phyloP scores from a whole-genome alignment of 2,113 vertebrate species.

The Oncorhynchus keta region DNA sequence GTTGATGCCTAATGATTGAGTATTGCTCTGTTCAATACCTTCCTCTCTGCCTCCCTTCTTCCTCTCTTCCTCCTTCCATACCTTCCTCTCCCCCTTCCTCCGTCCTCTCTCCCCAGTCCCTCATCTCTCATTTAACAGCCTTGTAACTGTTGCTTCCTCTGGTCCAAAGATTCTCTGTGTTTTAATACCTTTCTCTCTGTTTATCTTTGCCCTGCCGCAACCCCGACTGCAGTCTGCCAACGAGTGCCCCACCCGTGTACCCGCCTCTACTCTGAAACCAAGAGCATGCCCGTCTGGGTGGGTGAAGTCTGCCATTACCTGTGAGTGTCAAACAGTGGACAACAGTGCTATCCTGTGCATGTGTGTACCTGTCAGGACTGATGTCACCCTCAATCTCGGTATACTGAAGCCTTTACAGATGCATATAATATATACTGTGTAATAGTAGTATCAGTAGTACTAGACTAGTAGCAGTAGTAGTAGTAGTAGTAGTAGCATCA shows the following conservation, averaged over 20 bases:
- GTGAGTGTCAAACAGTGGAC: conserved; percentile 51
- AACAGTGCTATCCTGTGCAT: not conserved
- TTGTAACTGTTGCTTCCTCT: conserved; percentile 1
- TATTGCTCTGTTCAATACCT: no score
- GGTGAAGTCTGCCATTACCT: conserved; percentile 84
- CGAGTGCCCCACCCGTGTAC: conserved; percentile 87
- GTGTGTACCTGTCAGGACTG: not conserved
- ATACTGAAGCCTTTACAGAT: no score
- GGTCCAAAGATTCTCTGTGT: conserved; percentile 15
- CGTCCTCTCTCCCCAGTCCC: not conserved
- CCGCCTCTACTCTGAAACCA: conserved; percentile 90
- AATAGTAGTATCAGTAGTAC: no score
- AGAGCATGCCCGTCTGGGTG: conserved; percentile 90
- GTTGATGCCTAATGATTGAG: no score
- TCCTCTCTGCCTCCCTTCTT: no score
- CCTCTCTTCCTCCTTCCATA: no score
- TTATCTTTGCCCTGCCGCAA: not conserved
- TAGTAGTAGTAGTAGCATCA: no score
- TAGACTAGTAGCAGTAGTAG: no score
- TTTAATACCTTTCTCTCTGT: not conserved
- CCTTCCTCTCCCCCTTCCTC: not conserved
- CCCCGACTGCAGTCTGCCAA: conserved; percentile 79
- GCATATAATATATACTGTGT: no score
- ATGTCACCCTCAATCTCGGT: no score
- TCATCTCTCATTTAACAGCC: not conserved